Evolutionary conservation across 2,888 invertebrate genomes (phyloP).

Genomic region (Amphipoea lucens): DNA sequence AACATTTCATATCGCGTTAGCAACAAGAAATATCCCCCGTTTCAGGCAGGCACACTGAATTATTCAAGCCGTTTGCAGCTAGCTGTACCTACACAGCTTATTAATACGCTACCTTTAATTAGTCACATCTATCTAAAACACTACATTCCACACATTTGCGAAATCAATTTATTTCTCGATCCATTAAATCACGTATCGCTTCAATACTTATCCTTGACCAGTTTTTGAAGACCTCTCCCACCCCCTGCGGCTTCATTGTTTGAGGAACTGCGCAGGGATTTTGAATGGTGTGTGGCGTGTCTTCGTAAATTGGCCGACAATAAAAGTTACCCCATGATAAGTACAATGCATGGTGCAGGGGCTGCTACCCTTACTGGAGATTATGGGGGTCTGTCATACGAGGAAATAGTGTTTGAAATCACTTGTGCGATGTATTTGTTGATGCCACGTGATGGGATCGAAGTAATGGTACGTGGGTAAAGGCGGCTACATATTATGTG

Average conservation of each 20-base stretch:
- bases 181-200: constrained; percentile 87
- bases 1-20: constrained; percentile 20
- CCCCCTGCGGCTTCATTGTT: constrained; percentile 66
- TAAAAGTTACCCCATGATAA: constrained; percentile 88
- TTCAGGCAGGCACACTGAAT: constrained; percentile 43
- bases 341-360: constrained; percentile 87
- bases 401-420: constrained; percentile 80
- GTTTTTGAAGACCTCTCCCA: constrained; percentile 64
- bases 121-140: constrained; percentile 70
- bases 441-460: constrained; percentile 40
- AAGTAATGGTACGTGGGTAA: constrained; percentile 36
- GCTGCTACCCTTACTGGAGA: constrained; percentile 83
- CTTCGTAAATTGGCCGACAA: constrained; percentile 77
- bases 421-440: constrained; percentile 79
- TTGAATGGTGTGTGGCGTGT: constrained; percentile 76
- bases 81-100: constrained; percentile 15
- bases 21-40: constrained; percentile 40
- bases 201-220: constrained; percentile 81
- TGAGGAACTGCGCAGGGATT: constrained; percentile 56
- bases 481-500: background rate
- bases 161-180: constrained; percentile 88
- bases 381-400: constrained; percentile 76
- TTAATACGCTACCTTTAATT: constrained; percentile 66
- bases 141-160: constrained; percentile 74
- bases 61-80: constrained; percentile 38